These are phyloP conservation scores for Hypsibius dujardini DNA, from an alignment of 1,140 invertebrate genomes.

Conservation along the genomic window DNA sequence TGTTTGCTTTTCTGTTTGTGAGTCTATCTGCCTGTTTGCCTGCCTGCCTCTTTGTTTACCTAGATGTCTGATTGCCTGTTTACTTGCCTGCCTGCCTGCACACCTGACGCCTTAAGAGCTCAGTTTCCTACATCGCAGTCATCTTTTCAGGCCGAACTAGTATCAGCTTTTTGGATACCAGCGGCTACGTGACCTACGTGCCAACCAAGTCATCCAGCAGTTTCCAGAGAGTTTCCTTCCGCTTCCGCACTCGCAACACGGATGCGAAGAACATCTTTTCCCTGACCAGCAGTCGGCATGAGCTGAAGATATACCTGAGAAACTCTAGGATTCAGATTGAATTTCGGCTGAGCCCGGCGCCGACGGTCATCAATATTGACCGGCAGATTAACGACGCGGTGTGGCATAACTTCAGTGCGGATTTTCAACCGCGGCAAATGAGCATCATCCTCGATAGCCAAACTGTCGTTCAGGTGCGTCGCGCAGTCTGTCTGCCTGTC, in stretches of 20 bases:
- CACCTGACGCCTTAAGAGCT: too few species aligned
- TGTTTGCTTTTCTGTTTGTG: too few species aligned
- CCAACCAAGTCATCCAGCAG: background rate
- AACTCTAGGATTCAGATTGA: slow-evolving; percentile 10
- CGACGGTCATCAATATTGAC: background rate
- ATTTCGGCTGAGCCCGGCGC: background rate
- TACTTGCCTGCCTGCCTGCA: too few species aligned
- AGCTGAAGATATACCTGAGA: slow-evolving; percentile 8
- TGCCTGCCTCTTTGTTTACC: too few species aligned
- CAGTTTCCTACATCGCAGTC: too few species aligned
- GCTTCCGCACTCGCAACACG: background rate
- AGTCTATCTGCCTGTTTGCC: too few species aligned
- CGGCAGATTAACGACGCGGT: slow-evolving; percentile 6
- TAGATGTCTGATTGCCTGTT: too few species aligned
- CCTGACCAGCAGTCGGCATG: background rate
- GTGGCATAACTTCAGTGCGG: slow-evolving; percentile 5
- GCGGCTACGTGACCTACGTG: slow-evolving; percentile 18
- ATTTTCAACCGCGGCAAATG: background rate
- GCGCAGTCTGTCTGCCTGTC: background rate
- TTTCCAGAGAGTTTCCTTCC: slow-evolving; percentile 10
- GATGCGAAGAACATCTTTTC: background rate
- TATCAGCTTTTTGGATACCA: slow-evolving; percentile 26
- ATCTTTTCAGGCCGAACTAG: slow-evolving; percentile 25
- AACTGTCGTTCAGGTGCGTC: background rate
- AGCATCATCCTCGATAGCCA: slow-evolving; percentile 3